Evolutionary conservation across 1,140 invertebrate genomes (phyloP).

Genomic region (Pinna nobilis): DNA sequence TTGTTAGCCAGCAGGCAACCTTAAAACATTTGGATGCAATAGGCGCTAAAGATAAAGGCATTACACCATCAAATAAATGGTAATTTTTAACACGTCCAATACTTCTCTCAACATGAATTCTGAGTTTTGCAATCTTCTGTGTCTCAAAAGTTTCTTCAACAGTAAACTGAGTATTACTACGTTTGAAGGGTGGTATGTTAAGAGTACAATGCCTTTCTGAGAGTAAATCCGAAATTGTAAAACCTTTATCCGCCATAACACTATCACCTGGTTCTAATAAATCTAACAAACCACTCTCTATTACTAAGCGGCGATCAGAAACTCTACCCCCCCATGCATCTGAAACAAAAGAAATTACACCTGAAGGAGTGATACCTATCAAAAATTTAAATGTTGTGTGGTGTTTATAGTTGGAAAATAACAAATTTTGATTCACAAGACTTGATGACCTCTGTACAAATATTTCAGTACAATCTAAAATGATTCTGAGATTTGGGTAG

Average conservation of each 20-base stretch:
- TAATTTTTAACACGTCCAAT: too few relatives aligned
- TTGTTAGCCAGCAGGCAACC: conserved; percentile 7
- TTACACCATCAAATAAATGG: too few relatives aligned
- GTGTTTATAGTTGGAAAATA: conserved; percentile 48
- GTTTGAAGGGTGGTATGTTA: conserved; percentile 47
- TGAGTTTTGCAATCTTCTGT: conserved; percentile 12
- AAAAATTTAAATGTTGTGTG: conserved; percentile 48
- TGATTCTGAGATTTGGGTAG: conserved; percentile 69
- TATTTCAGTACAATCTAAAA: conserved; percentile 74
- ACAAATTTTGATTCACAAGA: conserved; percentile 25
- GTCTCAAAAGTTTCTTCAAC: conserved; percentile 7
- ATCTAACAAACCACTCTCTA: conserved; percentile 44
- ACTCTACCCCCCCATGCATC: conserved; percentile 40
- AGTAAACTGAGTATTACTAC: not conserved
- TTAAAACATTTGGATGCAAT: not conserved
- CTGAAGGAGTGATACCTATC: conserved; percentile 47
- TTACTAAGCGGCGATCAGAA: conserved; percentile 43
- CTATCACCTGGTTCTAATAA: conserved; percentile 44
- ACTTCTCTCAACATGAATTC: conserved; percentile 8
- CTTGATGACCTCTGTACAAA: conserved; percentile 64
- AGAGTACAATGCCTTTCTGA: conserved; percentile 17
- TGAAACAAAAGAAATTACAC: conserved; percentile 36
- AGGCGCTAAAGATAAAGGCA: not conserved
- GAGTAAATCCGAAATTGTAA: conserved; percentile 43
- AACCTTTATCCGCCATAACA: conserved; percentile 58